Conservation (phyloP, 1,140 invertebrate genomes). For the Hylyphantes graminicola region DNA sequence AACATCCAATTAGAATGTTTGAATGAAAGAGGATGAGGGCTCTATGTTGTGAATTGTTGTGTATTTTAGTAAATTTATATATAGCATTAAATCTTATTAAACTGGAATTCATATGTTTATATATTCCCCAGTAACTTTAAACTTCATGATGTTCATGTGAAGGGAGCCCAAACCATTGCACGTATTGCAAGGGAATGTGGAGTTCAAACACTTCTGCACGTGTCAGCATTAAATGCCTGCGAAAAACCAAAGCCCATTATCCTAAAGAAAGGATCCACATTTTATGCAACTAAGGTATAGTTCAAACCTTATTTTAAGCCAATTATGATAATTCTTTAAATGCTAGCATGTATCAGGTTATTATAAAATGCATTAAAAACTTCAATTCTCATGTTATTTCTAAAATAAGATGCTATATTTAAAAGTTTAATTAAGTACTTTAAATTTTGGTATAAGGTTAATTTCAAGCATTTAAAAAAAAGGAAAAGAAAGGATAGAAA, state of each 20-base stretch:
- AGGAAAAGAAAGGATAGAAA: too few relatives aligned
- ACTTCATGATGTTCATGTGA: slow-evolving; percentile 80
- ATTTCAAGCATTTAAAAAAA: too few relatives aligned
- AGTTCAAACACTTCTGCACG: slow-evolving; percentile 86
- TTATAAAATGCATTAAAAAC: neutral
- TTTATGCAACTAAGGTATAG: slow-evolving; percentile 75
- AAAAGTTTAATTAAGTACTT: neutral
- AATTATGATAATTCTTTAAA: neutral
- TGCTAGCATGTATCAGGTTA: neutral
- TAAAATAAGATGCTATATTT: neutral
- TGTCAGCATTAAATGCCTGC: slow-evolving; percentile 81
- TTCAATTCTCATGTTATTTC: neutral
- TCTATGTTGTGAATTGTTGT: neutral
- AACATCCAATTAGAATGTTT: too few relatives aligned
- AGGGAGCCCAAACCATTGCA: slow-evolving; percentile 76
- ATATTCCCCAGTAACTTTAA: slow-evolving; percentile 75
- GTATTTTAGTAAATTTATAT: neutral
- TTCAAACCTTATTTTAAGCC: neutral
- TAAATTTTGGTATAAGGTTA: too few relatives aligned
- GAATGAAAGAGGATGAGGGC: too few relatives aligned
- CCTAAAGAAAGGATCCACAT: slow-evolving; percentile 75
- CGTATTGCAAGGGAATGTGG: slow-evolving; percentile 80
- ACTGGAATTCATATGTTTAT: slow-evolving; percentile 29
- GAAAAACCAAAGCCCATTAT: slow-evolving; percentile 70
- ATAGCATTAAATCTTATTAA: neutral